Evolutionary conservation across 2,888 invertebrate genomes (phyloP).

Genomic region (Agriopis marginaria): DNA sequence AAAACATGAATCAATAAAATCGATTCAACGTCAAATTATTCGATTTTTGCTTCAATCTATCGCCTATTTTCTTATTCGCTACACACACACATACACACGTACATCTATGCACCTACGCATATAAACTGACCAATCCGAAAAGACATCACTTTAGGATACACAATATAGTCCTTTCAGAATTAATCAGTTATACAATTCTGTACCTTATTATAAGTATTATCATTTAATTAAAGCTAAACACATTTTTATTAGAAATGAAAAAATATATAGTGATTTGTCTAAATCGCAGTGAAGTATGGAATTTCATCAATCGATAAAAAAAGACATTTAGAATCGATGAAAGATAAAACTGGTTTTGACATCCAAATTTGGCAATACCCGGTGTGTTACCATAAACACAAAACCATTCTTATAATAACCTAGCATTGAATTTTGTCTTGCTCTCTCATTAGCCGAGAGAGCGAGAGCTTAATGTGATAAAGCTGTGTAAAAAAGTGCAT

Average conservation of each 20-base stretch:
- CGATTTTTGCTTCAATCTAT: slow-evolving; percentile 4
- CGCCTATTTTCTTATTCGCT: neutral
- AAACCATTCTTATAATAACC: too few relatives aligned
- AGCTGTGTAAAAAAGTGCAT: too few relatives aligned
- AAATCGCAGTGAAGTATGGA: neutral
- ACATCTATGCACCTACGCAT: slow-evolving; percentile 20
- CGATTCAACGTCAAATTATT: neutral
- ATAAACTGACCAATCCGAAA: slow-evolving; percentile 5
- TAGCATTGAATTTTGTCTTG: too few relatives aligned
- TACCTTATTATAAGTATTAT: slow-evolving; percentile 9
- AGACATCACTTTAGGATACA: neutral
- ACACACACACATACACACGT: slow-evolving; percentile 11
- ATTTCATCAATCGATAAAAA: too few relatives aligned
- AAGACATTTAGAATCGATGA: too few relatives aligned
- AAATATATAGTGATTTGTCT: neutral
- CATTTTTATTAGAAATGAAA: neutral
- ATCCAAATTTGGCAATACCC: too few relatives aligned
- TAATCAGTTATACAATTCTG: neutral
- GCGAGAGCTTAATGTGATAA: too few relatives aligned
- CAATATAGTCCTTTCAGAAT: slow-evolving; percentile 4
- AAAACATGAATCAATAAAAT: neutral
- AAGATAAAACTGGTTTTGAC: too few relatives aligned
- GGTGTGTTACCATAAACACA: too few relatives aligned
- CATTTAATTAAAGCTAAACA: slow-evolving; percentile 20
- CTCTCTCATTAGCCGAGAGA: too few relatives aligned